phyloP scores from a whole-genome alignment of 2,113 vertebrate species.

The Apus apus region DNA sequence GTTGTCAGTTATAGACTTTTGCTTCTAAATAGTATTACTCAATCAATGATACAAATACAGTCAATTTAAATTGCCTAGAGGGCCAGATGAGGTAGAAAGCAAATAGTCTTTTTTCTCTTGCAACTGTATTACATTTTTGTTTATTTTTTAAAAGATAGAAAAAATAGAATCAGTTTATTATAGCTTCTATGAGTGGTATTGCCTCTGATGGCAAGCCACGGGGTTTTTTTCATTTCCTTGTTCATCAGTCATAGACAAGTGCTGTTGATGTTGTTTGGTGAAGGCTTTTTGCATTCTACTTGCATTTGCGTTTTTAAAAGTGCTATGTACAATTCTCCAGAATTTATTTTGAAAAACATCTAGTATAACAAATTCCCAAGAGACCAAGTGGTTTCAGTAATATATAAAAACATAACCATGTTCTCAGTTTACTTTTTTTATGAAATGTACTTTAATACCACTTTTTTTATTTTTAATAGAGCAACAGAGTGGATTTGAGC shows the following conservation, averaged over 20 bases:
- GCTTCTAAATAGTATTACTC: background rate
- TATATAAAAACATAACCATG: background rate
- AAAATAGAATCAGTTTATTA: background rate
- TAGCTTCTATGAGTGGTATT: background rate
- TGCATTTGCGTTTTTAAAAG: background rate
- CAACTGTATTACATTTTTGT: background rate
- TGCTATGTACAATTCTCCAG: background rate
- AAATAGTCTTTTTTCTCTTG: background rate
- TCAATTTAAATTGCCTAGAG: background rate
- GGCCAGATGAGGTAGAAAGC: background rate
- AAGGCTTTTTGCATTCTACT: background rate
- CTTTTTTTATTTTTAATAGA: background rate
- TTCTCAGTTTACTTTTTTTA: background rate
- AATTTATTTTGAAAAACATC: constrained; percentile 43
- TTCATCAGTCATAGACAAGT: background rate
- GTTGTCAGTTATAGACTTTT: background rate
- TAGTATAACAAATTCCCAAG: background rate
- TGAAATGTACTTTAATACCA: background rate
- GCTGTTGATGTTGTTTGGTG: background rate
- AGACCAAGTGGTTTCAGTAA: background rate
- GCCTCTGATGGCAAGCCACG: background rate
- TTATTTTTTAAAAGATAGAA: background rate
- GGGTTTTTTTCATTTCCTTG: background rate
- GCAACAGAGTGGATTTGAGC: background rate
- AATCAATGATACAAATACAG: background rate